These are phyloP conservation scores for Gryllus bimaculatus DNA, from an alignment of 1,140 invertebrate species.

Conservation along the genomic window DNA sequence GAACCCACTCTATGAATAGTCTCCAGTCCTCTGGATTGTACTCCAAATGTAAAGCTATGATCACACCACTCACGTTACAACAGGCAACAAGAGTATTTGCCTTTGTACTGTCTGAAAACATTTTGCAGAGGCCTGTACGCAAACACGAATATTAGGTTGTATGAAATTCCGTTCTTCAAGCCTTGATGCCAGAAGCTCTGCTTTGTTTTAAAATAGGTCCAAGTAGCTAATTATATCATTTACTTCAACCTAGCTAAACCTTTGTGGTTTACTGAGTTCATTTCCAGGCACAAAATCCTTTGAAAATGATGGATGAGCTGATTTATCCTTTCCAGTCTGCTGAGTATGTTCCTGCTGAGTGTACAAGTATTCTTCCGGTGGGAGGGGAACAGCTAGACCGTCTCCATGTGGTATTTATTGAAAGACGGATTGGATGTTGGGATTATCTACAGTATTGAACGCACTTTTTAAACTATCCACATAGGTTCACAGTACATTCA, in stretches of 20 bases:
- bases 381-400: too few relatives aligned
- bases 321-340: background rate
- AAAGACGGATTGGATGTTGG: too few relatives aligned
- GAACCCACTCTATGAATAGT: too few relatives aligned
- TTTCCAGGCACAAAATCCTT: background rate
- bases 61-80: background rate
- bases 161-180: background rate
- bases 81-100: background rate
- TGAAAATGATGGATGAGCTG: background rate
- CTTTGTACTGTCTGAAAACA: background rate
- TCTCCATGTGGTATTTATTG: too few relatives aligned
- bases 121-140: background rate
- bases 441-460: too few relatives aligned
- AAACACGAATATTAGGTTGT: background rate
- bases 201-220: background rate
- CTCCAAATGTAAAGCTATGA: background rate
- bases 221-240: background rate
- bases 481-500: too few relatives aligned
- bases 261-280: background rate
- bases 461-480: too few relatives aligned
- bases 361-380: too few relatives aligned
- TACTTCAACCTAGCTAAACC: background rate
- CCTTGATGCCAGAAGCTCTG: background rate
- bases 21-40: too few relatives aligned
- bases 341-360: background rate